phyloP scores from a whole-genome alignment of 2,113 vertebrate genomes.

The Cyprinodon brontotheroides region DNA sequence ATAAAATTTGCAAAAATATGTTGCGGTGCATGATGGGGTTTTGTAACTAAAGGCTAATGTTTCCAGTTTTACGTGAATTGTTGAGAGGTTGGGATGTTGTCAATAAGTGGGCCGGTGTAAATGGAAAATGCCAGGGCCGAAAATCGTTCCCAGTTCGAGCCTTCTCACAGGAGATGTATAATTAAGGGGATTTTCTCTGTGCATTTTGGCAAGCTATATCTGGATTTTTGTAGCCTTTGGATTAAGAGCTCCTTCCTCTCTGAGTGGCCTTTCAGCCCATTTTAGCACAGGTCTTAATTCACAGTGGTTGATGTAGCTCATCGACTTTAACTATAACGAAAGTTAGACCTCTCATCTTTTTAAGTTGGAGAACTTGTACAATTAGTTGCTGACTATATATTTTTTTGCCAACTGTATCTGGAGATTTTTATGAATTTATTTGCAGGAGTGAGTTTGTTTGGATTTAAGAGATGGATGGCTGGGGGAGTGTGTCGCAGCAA shows the following conservation, averaged over 20 bases:
- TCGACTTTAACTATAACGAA: background rate
- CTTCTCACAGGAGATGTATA: no score
- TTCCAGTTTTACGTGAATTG: no score
- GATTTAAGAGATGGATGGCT: constrained; percentile 62
- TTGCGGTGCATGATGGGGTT: no score
- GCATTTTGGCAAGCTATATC: background rate
- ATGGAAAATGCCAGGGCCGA: no score
- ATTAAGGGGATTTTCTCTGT: background rate
- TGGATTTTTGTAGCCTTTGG: background rate
- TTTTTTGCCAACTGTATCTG: background rate
- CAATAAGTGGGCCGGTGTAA: no score
- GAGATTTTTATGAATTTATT: background rate
- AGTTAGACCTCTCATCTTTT: no score
- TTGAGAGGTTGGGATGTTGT: no score
- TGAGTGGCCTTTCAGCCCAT: background rate
- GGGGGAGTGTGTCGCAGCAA: constrained; percentile 61
- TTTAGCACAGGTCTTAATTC: background rate
- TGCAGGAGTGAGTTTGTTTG: constrained; percentile 53
- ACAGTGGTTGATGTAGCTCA: background rate
- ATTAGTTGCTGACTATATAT: no score
- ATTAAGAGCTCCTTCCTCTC: background rate
- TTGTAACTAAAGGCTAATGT: no score
- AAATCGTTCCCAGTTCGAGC: no score
- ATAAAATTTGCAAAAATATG: no score
- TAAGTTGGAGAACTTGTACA: no score